Conservation (phyloP, 1,140 invertebrate genomes). For the Halictus rubicundus region DNA sequence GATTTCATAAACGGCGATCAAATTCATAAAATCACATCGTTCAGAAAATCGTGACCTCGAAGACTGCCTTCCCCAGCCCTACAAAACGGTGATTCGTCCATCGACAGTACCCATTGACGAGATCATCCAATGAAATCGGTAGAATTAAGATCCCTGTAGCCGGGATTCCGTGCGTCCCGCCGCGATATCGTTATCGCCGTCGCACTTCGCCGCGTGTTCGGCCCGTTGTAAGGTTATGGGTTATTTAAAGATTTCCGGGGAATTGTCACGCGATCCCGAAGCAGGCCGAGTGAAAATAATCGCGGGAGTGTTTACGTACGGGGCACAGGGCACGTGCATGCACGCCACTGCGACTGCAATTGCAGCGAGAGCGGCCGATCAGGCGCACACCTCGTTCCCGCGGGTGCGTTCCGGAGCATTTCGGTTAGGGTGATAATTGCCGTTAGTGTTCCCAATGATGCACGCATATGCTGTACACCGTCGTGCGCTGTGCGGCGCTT, state of each 20-base stretch:
- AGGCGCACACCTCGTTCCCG: not conserved
- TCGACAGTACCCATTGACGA: too few species aligned
- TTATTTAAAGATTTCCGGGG: conserved; percentile 44
- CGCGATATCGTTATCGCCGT: conserved; percentile 35
- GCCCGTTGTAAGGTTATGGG: conserved; percentile 26
- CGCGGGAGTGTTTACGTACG: conserved; percentile 35
- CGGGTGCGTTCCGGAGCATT: conserved; percentile 34
- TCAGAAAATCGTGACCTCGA: too few species aligned
- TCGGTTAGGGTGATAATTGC: conserved; percentile 74
- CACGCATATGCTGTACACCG: conserved; percentile 52
- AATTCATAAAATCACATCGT: too few species aligned
- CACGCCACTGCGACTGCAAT: conserved; percentile 47
- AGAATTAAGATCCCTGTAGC: too few species aligned
- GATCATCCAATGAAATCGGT: too few species aligned
- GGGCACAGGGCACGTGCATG: conserved; percentile 57
- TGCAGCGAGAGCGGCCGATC: not conserved
- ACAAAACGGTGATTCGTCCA: too few species aligned
- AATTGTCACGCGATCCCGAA: conserved; percentile 35
- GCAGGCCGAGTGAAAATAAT: conserved; percentile 43
- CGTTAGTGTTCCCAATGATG: conserved; percentile 68
- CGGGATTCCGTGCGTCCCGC: too few species aligned
- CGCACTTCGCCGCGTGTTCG: not conserved
- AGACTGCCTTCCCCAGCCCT: too few species aligned
- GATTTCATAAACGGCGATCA: too few species aligned
- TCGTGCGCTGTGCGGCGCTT: not conserved